Base-by-base conservation (phyloP, 2,113 vertebrate genomes). In the Trematomus loennbergii region DNA sequence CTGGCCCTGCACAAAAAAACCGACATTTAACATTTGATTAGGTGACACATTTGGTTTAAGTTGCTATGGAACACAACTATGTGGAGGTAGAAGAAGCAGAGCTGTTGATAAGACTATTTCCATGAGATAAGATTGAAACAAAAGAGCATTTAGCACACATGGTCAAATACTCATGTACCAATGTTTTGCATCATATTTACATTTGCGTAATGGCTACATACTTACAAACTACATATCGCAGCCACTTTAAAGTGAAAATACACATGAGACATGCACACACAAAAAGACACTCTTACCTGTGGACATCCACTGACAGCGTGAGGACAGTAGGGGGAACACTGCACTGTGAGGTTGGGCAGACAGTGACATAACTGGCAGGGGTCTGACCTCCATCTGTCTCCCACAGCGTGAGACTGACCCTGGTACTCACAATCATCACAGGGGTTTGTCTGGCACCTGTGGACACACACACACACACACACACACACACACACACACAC, bases 311-410 rank as follows among this genome's bases (percentile, higher is more conserved):
- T 91, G 73, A 73, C 55, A 9, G 89, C 66, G 0, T 93, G 92
- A 0, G 93, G 94, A 79, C 97, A 98, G 89, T 95, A 97, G 12
- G 87, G 90, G 18, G 94, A 91, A 20, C 97, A 98, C 20, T 79
- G 93, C 29, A 96, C 91, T 0, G 68, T 93, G 2, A 93, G 90
- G 18, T 93, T 90, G 2, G 94, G 84, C 72, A 95, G 89, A 87
- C 97, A 99, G 75, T 95, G 94, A 81, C 97, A 98, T 48, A 97
- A 88, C 5, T 68, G 90, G 78, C 97, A 99, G 4, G 85, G 89
- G 0, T 91, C 94, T 1, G 82, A 85, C 3, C 79, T 92, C 97
- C 97, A 97, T 74, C 95, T 95, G 52, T 97, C 95, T 2, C 96
- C 96, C 0, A 94, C 87, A 0, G 58, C 59, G 3, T 93, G 91